Evolutionary conservation across 2,797 vertebrate genomes (phyloP).

Genomic region (Pseudochromis fuscus): DNA sequence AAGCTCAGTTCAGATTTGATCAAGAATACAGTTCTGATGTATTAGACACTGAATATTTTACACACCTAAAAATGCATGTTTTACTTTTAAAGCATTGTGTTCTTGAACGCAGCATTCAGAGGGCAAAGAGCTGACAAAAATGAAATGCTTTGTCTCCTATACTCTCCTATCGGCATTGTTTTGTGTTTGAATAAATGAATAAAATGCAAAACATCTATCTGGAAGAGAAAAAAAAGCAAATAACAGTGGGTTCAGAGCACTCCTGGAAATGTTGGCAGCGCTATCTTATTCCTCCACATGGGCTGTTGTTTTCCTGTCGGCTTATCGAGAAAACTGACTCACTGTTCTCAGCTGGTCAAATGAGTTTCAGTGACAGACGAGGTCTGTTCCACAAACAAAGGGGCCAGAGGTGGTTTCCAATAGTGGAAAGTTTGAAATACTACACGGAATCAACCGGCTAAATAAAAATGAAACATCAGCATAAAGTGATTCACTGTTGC

Average conservation of each 20-base stretch:
- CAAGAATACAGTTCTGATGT: background rate
- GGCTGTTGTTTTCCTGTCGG: slow-evolving; percentile 81
- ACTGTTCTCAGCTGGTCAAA: slow-evolving; percentile 74
- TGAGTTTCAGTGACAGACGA: slow-evolving; percentile 75
- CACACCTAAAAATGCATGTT: background rate
- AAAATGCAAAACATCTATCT: slow-evolving; percentile 50
- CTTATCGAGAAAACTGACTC: slow-evolving; percentile 77
- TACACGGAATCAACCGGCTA: slow-evolving; percentile 36
- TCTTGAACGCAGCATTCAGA: slow-evolving; percentile 1
- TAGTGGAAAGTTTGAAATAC: slow-evolving; percentile 59
- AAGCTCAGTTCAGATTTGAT: background rate
- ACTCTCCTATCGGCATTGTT: slow-evolving; percentile 16
- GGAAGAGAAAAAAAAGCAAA: slow-evolving; percentile 16
- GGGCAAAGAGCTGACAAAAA: background rate
- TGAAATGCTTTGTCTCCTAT: slow-evolving; percentile 14
- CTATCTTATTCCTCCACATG: slow-evolving; percentile 84
- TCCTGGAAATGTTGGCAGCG: slow-evolving; percentile 77
- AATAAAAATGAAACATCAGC: slow-evolving; percentile 31
- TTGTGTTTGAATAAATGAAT: slow-evolving; percentile 17
- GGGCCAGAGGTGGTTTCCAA: slow-evolving; percentile 70
- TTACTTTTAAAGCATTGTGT: background rate
- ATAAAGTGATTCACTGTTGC: slow-evolving; percentile 24
- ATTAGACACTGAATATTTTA: slow-evolving; percentile 17
- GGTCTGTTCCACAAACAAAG: slow-evolving; percentile 77
- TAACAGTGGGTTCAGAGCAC: slow-evolving; percentile 56